Base-by-base conservation (phyloP, 1,140 invertebrate species). In the Drosophila eugracilis region DNA sequence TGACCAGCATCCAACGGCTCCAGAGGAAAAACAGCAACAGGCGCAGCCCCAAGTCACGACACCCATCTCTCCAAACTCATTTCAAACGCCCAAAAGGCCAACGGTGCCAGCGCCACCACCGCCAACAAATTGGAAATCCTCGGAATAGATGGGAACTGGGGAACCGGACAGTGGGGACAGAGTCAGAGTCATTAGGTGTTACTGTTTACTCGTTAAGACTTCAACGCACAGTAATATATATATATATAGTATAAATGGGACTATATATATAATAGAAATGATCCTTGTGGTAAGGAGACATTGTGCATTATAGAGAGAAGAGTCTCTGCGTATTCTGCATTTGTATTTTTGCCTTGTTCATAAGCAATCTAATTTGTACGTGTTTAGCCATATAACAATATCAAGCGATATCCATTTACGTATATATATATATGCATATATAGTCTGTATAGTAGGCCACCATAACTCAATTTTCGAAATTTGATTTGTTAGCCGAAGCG, bases 81-180 rank as follows among this genome's bases (percentile, higher is more conserved):
- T 91, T 69, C 76, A 91, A 37, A 91, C 85, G 58, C 88, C 88
- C 36, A 91, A 91, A 60, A 73, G 89, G 65, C 89, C 89, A 50
- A 91, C 89, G 52, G 89, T 91, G 62, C 89, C 89, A 69, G 89
- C 89, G 60, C 89, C 89, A 28, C 89, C 89, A 17, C 89, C 89
- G 28, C 89, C 89, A n/a, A 88, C 84, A 75, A 71, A 76, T 67
- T 78, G 81, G 52, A 88, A 88, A 47, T 65, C 50, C 39, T 49
- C 57, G 50, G 83, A 88, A 42, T 88, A 88, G 44, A 50, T 32
- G 15, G 14, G 1, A n/a, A 48, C n/a, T 5, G 14, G 9, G 41
- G 2, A 28, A 26, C n/a, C 30, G 32, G 17, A 39, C n/a, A 12
- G 19, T 9, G 34, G 49, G 52, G 42, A 41, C 26, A 32, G 24